A percentile compares a stretch with the other conserved stretches of the same genome.
Evolutionary conservation across 1,140 invertebrate species (phyloP).

Genomic region (Paracyclopina nana): DNA sequence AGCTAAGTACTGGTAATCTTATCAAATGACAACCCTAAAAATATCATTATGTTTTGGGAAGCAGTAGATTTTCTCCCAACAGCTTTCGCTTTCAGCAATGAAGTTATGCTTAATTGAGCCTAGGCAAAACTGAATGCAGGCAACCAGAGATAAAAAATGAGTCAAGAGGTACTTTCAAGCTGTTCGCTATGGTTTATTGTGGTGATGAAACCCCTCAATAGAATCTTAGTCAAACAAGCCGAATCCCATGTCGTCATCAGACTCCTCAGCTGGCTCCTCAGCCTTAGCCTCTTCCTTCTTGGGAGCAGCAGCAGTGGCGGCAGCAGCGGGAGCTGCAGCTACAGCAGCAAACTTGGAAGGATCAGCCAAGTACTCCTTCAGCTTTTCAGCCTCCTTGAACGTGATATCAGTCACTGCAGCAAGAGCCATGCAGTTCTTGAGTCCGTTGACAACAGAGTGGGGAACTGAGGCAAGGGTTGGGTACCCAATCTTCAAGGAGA

Average conservation of each 20-base stretch:
- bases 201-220: too few relatives aligned
- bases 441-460: constrained; percentile 90
- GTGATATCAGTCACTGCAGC: constrained; percentile 85
- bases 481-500: constrained; percentile 82
- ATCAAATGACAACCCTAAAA: too few relatives aligned
- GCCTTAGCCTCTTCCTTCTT: constrained; percentile 59
- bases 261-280: constrained; percentile 49
- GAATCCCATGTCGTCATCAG: constrained; percentile 93
- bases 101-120: too few relatives aligned
- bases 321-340: constrained; percentile 36
- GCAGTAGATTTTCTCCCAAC: too few relatives aligned
- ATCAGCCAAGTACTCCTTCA: constrained; percentile 65
- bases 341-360: constrained; percentile 72
- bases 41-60: too few relatives aligned
- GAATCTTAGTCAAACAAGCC: constrained; percentile 69
- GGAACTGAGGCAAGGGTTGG: constrained; percentile 89
- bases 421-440: constrained; percentile 91
- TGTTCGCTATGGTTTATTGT: too few relatives aligned
- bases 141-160: too few relatives aligned
- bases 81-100: too few relatives aligned
- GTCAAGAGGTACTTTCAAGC: too few relatives aligned
- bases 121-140: too few relatives aligned
- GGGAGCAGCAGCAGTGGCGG: constrained; percentile 37
- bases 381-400: constrained; percentile 78
- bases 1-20: too few relatives aligned